phyloP scores from a whole-genome alignment of 2,888 invertebrate species.

The Furcula furcula region DNA sequence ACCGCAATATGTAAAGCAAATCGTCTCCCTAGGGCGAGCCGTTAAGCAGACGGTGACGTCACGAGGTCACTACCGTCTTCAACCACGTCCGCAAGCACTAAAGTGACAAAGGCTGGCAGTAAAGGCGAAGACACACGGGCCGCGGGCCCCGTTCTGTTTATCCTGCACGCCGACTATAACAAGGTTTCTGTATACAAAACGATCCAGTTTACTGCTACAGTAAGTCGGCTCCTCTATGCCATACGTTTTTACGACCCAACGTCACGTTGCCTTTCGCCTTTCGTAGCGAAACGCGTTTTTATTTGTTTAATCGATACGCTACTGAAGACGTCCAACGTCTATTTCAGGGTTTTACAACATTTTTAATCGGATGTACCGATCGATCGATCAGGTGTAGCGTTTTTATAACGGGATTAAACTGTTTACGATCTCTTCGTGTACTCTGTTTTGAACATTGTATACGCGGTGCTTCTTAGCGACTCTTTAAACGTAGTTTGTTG shows the following conservation, averaged over 20 bases:
- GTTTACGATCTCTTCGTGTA: conserved; percentile 73
- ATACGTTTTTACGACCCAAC: conserved; percentile 77
- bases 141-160: conserved; percentile 70
- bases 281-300: conserved; percentile 76
- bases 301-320: conserved; percentile 80
- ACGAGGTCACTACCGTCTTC: conserved; percentile 48
- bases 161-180: conserved; percentile 68
- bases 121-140: conserved; percentile 77
- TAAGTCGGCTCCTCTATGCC: conserved; percentile 77
- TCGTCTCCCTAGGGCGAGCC: conserved; percentile 10
- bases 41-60: conserved; percentile 35
- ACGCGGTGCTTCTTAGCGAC: conserved; percentile 49
- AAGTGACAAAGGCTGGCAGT: conserved; percentile 70
- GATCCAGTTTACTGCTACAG: conserved; percentile 74
- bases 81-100: conserved; percentile 61
- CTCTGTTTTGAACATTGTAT: conserved; percentile 67
- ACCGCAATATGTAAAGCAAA: neutral
- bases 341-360: conserved; percentile 68
- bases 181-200: conserved; percentile 76
- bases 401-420: conserved; percentile 73
- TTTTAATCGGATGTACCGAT: conserved; percentile 66
- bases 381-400: conserved; percentile 74
- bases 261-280: conserved; percentile 76
- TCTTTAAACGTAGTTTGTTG: conserved; percentile 52
- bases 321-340: conserved; percentile 69